Conservation (phyloP, 2,888 invertebrate genomes). For the Xestobium rufovillosum region DNA sequence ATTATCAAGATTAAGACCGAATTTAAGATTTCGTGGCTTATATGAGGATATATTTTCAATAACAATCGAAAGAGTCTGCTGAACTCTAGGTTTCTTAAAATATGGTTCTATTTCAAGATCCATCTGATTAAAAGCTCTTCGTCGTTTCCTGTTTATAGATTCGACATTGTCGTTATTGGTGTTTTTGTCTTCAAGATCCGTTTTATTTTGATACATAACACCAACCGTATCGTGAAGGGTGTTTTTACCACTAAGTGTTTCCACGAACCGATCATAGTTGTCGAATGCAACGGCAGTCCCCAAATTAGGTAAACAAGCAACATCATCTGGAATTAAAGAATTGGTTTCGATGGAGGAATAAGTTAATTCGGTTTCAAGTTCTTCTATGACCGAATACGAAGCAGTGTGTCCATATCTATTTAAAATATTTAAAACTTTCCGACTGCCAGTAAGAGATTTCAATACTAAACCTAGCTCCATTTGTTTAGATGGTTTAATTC, state of each 20-base stretch:
- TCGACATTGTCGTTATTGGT: too few relatives aligned
- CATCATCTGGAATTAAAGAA: too few relatives aligned
- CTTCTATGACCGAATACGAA: conserved; percentile 27
- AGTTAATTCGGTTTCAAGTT: conserved; percentile 31
- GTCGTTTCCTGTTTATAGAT: too few relatives aligned
- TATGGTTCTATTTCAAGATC: too few relatives aligned
- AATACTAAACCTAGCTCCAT: conserved; percentile 5
- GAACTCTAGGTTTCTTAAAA: too few relatives aligned
- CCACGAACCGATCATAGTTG: conserved; percentile 26
- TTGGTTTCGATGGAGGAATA: conserved; percentile 21
- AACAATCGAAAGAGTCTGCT: too few relatives aligned
- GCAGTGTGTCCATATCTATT: conserved; percentile 31
- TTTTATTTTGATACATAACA: conserved; percentile 31
- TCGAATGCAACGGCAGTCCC: conserved; percentile 27
- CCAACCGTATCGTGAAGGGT: conserved; percentile 34
- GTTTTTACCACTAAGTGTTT: conserved; percentile 24
- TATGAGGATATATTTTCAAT: too few relatives aligned
- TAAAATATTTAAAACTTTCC: conserved; percentile 20
- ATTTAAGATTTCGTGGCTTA: too few relatives aligned
- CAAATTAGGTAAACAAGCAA: too few relatives aligned
- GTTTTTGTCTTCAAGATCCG: too few relatives aligned
- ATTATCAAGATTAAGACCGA: too few relatives aligned
- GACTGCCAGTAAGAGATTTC: conserved; percentile 7
- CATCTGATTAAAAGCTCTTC: too few relatives aligned
- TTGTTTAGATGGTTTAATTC: conserved; percentile 10